Conservation (phyloP, 2,888 invertebrate genomes). For the Philhelius pedissequus region DNA sequence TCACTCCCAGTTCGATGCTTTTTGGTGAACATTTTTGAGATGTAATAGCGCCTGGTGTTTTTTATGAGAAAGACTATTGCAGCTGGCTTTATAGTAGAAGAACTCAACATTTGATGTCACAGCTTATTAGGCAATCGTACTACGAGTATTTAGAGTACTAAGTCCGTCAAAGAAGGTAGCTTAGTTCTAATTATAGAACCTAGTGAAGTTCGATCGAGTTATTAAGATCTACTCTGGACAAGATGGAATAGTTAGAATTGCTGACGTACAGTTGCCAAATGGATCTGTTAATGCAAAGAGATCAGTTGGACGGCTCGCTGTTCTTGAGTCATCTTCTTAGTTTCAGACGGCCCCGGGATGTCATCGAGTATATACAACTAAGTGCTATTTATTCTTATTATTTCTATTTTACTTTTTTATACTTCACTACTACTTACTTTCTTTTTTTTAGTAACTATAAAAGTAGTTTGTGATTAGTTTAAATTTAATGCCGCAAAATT, state of each 20-base stretch:
- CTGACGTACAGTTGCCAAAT: background rate
- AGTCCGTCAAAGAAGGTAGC: background rate
- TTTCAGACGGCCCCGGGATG: constrained; percentile 6
- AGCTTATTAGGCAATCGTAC: background rate
- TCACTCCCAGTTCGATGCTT: background rate
- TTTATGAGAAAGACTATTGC: background rate
- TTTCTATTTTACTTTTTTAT: too few relatives aligned
- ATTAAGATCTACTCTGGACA: background rate
- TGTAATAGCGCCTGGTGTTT: background rate
- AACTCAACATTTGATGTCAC: background rate
- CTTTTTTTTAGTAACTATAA: too few relatives aligned
- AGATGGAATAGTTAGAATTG: background rate
- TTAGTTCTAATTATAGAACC: background rate
- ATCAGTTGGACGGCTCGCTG: constrained; percentile 6
- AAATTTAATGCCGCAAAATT: too few relatives aligned
- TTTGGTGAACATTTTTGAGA: background rate
- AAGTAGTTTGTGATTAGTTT: too few relatives aligned
- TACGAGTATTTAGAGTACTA: background rate
- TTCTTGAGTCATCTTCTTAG: constrained; percentile 16
- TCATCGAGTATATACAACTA: background rate
- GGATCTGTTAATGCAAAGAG: background rate
- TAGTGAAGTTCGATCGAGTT: background rate
- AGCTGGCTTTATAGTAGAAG: background rate
- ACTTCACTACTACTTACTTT: too few relatives aligned
- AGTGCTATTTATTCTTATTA: background rate